These are phyloP conservation scores for Subacronicta megacephala DNA, from an alignment of 2,888 invertebrate genomes.

Conservation along the genomic window DNA sequence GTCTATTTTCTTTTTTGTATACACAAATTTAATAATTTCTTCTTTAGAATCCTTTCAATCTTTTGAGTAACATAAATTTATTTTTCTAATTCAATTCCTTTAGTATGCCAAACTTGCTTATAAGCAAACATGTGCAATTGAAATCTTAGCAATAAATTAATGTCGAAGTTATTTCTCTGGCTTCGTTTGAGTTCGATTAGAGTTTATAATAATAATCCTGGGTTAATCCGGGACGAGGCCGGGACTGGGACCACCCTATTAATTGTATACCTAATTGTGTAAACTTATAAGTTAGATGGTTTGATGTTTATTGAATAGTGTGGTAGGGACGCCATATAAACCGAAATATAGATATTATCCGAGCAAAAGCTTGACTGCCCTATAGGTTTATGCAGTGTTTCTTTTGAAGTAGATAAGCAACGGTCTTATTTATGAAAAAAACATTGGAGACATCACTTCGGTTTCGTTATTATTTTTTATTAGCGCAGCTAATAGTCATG, in stretches of 20 bases:
- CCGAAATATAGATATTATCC: too few relatives aligned
- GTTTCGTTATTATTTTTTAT: too few relatives aligned
- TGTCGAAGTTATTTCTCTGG: conserved; percentile 18
- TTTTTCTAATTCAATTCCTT: background rate
- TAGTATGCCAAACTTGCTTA: background rate
- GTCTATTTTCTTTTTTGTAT: background rate
- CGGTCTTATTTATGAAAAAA: too few relatives aligned
- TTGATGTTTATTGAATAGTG: conserved; percentile 28
- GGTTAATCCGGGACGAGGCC: conserved; percentile 14
- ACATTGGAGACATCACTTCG: too few relatives aligned
- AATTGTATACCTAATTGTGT: conserved; percentile 30
- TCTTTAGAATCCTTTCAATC: background rate
- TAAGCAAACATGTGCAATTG: conserved; percentile 4
- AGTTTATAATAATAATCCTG: conserved; percentile 37
- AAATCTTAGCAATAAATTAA: conserved; percentile 35
- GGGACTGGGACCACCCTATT: conserved; percentile 1
- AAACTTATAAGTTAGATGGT: conserved; percentile 22
- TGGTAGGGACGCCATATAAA: too few relatives aligned
- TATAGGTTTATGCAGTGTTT: too few relatives aligned
- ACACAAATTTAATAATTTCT: background rate
- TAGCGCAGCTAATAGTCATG: too few relatives aligned
- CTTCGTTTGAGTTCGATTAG: conserved; percentile 1
- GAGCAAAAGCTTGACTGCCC: too few relatives aligned
- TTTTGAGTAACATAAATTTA: background rate
- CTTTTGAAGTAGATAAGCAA: too few relatives aligned